phyloP scores from a whole-genome alignment of 2,888 invertebrate genomes.

The Heliconius cydno region DNA sequence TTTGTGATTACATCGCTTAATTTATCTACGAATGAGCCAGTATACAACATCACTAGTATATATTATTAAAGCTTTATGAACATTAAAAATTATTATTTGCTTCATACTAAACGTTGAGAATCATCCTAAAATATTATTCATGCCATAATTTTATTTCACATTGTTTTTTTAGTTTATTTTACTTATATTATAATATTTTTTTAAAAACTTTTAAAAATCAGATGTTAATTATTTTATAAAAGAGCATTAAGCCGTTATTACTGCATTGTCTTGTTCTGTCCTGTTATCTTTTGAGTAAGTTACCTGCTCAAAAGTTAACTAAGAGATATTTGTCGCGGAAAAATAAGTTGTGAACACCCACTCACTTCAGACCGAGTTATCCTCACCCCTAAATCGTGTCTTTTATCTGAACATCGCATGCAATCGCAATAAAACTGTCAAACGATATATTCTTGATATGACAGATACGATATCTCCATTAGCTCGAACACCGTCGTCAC shows the following conservation, averaged over 20 bases:
- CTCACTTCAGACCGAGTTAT: slow-evolving; percentile 47
- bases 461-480: slow-evolving; percentile 79
- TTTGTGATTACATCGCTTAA: slow-evolving; percentile 68
- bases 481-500: slow-evolving; percentile 70
- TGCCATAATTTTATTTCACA: slow-evolving; percentile 25
- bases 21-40: slow-evolving; percentile 60
- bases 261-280: too few relatives aligned
- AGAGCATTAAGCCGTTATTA: neutral
- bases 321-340: slow-evolving; percentile 21
- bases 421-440: slow-evolving; percentile 78
- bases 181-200: neutral
- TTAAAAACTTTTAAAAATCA: neutral
- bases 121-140: slow-evolving; percentile 34
- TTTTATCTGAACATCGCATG: slow-evolving; percentile 68
- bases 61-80: slow-evolving; percentile 44
- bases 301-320: neutral
- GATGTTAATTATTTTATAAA: neutral
- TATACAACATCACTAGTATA: slow-evolving; percentile 49
- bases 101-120: neutral
- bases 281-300: too few relatives aligned
- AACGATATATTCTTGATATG: slow-evolving; percentile 73
- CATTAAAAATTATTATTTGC: slow-evolving; percentile 57
- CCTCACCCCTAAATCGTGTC: slow-evolving; percentile 57
- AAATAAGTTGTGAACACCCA: slow-evolving; percentile 45
- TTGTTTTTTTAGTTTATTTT: slow-evolving; percentile 40